Percentiles rank a stretch among this genome's conserved stretches.
Conservation (phyloP, 2,113 vertebrate genomes). For the Microcebus tavaratra region DNA sequence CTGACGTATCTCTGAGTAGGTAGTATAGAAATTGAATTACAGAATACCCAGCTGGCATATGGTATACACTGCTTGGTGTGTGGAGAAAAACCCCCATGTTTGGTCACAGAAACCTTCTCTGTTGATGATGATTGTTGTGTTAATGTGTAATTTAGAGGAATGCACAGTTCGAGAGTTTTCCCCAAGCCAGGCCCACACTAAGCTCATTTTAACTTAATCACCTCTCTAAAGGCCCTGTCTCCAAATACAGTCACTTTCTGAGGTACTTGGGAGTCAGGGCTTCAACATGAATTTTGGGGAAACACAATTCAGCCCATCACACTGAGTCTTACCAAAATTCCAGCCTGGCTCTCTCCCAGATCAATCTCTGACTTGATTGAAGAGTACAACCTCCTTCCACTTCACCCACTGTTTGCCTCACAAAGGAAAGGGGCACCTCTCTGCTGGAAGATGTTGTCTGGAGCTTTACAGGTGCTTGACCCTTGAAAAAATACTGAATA, state of each 20-base stretch:
- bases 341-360: background rate
- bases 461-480: background rate
- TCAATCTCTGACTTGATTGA: background rate
- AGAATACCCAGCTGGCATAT: too few species aligned
- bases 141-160: too few species aligned
- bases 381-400: background rate
- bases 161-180: too few species aligned
- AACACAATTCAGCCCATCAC: background rate
- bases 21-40: too few species aligned
- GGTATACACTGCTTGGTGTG: too few species aligned
- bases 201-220: background rate
- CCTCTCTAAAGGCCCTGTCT: background rate
- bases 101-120: too few species aligned
- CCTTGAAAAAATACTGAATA: background rate
- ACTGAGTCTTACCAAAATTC: background rate
- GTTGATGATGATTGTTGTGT: too few species aligned
- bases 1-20: too few species aligned
- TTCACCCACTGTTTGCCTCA: background rate
- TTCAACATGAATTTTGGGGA: background rate
- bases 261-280: background rate
- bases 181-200: too few species aligned
- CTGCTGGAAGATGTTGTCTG: background rate
- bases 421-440: background rate
- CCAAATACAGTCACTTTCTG: background rate
- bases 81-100: too few species aligned